Evolutionary conservation across 2,888 invertebrate species (phyloP).

Genomic region (Caenorhabditis drosophilae): DNA sequence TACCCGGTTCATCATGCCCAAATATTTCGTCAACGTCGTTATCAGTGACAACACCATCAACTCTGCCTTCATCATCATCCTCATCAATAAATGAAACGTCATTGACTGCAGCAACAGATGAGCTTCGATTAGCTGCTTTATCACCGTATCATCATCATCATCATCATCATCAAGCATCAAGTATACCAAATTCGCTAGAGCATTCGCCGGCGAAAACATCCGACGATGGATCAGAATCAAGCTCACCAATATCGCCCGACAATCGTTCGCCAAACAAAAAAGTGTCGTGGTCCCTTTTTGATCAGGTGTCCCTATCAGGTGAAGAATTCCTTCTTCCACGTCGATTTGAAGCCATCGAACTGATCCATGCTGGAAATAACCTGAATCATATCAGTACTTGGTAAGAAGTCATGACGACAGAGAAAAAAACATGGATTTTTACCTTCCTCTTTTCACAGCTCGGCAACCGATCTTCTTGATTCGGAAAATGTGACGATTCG

Average conservation of each 20-base stretch:
- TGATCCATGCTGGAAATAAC: constrained; percentile 11
- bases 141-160: constrained; percentile 19
- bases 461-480: constrained; percentile 27
- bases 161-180: neutral
- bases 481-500: constrained; percentile 32
- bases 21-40: constrained; percentile 18
- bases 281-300: constrained; percentile 38
- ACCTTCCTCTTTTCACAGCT: constrained; percentile 3
- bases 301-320: constrained; percentile 32
- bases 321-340: constrained; percentile 31
- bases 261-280: constrained; percentile 30
- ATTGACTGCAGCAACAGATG: too few relatives aligned
- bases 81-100: too few relatives aligned
- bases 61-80: too few relatives aligned
- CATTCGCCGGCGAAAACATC: constrained; percentile 31
- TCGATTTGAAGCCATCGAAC: constrained; percentile 33
- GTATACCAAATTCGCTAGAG: constrained; percentile 17
- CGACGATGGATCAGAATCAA: constrained; percentile 25
- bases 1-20: constrained; percentile 27
- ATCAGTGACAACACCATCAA: neutral
- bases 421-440: constrained; percentile 15
- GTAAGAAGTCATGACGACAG: constrained; percentile 24
- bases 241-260: constrained; percentile 22
- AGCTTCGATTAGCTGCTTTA: constrained; percentile 20
- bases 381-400: constrained; percentile 1